A percentile compares a stretch with the other conserved stretches of the same genome.
Evolutionary conservation across 37 sponge, comb jelly and placozoan genomes (phyloP).

Genomic region (Halichondria panicea): DNA sequence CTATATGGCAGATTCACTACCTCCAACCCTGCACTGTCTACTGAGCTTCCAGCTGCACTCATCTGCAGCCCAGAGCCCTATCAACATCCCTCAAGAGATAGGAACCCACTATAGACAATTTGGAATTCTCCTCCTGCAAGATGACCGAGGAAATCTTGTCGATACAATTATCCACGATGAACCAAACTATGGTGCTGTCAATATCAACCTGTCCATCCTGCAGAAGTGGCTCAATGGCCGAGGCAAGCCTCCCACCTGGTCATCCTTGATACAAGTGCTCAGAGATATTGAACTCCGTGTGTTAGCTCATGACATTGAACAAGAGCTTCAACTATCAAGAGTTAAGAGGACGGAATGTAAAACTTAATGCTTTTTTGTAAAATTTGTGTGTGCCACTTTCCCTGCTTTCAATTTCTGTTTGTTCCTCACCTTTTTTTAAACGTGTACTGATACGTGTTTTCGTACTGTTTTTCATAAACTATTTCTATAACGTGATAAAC

Average conservation of each 20-base stretch:
- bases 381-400: not conserved
- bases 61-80: too few species aligned
- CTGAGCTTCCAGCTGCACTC: too few species aligned
- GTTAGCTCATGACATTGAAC: not conserved
- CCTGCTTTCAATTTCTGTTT: not conserved
- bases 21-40: too few species aligned
- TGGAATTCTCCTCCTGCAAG: not conserved
- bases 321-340: too few species aligned
- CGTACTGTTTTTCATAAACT: too few species aligned
- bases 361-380: not conserved
- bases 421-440: not conserved
- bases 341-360: not conserved
- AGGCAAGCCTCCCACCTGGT: not conserved
- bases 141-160: not conserved
- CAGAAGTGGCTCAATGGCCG: not conserved
- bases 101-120: not conserved
- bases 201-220: not conserved
- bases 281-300: not conserved
- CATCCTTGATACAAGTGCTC: not conserved
- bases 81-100: too few species aligned
- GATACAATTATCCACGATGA: not conserved
- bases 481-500: too few species aligned
- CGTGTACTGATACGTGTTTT: too few species aligned
- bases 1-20: too few species aligned
- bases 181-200: not conserved